Conservation (phyloP, 2,888 invertebrate species). For the Oxystoma pomonae region DNA sequence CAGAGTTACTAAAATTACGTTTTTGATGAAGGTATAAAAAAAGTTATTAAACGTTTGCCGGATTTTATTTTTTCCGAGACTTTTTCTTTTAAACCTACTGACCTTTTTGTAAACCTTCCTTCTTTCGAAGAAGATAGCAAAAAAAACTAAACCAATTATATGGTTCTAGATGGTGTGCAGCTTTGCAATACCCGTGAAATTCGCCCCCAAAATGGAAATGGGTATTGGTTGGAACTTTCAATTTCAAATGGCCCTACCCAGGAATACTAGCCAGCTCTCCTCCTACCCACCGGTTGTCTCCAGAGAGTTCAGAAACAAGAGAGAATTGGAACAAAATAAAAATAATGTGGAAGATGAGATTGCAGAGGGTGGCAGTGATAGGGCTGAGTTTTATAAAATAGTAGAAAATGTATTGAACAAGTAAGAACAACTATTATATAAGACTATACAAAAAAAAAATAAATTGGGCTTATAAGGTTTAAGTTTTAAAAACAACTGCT, state of each 20-base stretch:
- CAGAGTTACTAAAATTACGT: no score
- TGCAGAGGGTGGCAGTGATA: conserved; percentile 29
- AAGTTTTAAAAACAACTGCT: no score
- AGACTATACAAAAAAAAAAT: no score
- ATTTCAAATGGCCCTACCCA: conserved; percentile 54
- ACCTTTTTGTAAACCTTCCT: no score
- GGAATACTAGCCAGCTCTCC: conserved; percentile 36
- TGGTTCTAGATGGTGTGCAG: conserved; percentile 58
- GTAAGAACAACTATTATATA: conserved; percentile 25
- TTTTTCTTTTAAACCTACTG: no score
- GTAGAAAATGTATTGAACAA: conserved; percentile 39
- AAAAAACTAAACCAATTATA: no score
- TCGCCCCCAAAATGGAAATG: conserved; percentile 52
- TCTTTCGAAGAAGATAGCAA: no score
- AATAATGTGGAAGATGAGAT: conserved; percentile 11
- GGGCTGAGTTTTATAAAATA: conserved; percentile 38
- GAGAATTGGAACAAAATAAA: conserved; percentile 6
- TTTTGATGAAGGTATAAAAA: no score
- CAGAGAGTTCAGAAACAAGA: conserved; percentile 30
- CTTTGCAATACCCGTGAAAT: conserved; percentile 54
- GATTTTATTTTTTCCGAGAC: no score
- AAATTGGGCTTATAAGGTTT: no score
- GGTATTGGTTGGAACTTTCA: conserved; percentile 60
- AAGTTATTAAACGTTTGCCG: no score
- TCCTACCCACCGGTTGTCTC: conserved; percentile 39